phyloP scores from a whole-genome alignment of 2,888 invertebrate species.

The Elegia similella region DNA sequence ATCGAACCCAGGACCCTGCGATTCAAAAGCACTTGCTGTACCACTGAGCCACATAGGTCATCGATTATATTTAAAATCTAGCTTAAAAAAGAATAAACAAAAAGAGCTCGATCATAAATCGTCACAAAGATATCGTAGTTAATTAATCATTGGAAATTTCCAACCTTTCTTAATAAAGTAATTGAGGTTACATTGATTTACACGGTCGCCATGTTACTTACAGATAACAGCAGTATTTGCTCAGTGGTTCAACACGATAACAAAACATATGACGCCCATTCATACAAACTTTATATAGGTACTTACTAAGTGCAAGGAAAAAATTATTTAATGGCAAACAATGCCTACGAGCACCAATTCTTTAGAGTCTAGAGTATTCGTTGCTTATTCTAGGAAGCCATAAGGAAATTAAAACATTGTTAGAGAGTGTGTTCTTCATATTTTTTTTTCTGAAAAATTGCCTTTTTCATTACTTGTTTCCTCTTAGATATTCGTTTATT shows the following conservation, averaged over 20 bases:
- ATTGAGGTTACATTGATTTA: constrained; percentile 79
- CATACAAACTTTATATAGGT: constrained; percentile 30
- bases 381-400: not conserved
- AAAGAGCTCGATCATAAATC: not conserved
- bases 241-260: constrained; percentile 53
- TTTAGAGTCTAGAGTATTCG: not conserved
- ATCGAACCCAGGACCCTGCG: too few species aligned
- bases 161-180: constrained; percentile 71
- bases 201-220: constrained; percentile 62
- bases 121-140: constrained; percentile 24
- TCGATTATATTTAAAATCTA: not conserved
- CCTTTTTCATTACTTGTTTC: too few species aligned
- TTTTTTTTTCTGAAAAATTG: too few species aligned
- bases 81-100: not conserved
- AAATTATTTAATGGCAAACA: not conserved
- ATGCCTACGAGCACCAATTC: not conserved
- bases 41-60: too few species aligned
- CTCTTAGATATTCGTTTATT: too few species aligned
- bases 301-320: not conserved
- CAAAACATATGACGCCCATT: constrained; percentile 51
- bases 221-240: constrained; percentile 67
- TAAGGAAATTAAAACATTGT: too few species aligned
- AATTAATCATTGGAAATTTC: constrained; percentile 66
- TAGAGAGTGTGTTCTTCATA: too few species aligned
- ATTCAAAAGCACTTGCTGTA: too few species aligned